Conservation (phyloP, 2,797 vertebrate genomes). For the Pampus argenteus region DNA sequence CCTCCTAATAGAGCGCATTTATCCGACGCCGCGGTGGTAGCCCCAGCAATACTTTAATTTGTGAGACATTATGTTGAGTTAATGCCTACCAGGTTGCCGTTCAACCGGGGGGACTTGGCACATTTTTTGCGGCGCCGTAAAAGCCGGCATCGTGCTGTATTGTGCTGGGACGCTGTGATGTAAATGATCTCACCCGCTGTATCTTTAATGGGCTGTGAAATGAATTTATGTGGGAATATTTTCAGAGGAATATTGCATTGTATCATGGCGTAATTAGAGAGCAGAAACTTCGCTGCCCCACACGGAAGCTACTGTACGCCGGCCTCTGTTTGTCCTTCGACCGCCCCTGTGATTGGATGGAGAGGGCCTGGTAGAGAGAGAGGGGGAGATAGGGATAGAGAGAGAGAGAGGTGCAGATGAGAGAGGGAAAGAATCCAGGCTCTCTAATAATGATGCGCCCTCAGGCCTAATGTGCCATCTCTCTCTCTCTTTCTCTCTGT, state of each 20-base stretch:
- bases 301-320: conserved; percentile 22
- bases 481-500: conserved; percentile 57
- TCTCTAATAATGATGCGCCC: conserved; percentile 84
- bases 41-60: conserved; percentile 83
- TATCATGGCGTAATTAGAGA: conserved; percentile 76
- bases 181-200: conserved; percentile 78
- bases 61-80: conserved; percentile 86
- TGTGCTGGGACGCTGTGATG: conserved; percentile 67
- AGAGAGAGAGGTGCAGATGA: conserved; percentile 9
- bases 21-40: conserved; percentile 78
- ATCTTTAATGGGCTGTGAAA: conserved; percentile 73
- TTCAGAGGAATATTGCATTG: conserved; percentile 76
- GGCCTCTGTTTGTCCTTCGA: conserved; percentile 55
- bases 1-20: conserved; percentile 82
- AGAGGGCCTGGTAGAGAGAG: conserved; percentile 22
- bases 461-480: conserved; percentile 79
- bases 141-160: conserved; percentile 40
- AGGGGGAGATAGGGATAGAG: conserved; percentile 20
- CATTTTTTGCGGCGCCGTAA: conserved; percentile 61
- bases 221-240: conserved; percentile 81
- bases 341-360: conserved; percentile 65
- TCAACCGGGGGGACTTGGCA: conserved; percentile 74
- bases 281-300: conserved; percentile 30
- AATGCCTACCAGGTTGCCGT: conserved; percentile 81
- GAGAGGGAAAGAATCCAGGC: conserved; percentile 55